These are phyloP conservation scores for Calyptommatus sinebrachiatus DNA, from an alignment of 2,113 vertebrate species.

Conservation along the genomic window DNA sequence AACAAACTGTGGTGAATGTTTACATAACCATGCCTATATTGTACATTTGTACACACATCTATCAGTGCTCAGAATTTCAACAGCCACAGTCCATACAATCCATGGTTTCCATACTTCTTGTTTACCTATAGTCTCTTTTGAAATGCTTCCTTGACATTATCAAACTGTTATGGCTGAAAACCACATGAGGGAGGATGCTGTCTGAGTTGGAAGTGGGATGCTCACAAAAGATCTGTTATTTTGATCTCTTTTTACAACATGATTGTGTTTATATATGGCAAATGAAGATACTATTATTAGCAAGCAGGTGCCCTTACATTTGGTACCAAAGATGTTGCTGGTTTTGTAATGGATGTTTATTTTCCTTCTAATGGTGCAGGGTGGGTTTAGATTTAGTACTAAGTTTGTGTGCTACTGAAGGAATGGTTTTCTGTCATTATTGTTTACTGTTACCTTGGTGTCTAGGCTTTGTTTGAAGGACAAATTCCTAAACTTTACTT, in stretches of 20 bases:
- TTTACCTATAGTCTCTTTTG: too few species aligned
- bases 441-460: constrained; percentile 26
- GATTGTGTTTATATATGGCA: constrained; percentile 38
- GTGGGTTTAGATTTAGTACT: constrained; percentile 47
- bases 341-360: constrained; percentile 51
- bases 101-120: too few species aligned
- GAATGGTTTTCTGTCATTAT: constrained; percentile 36
- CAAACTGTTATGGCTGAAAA: too few species aligned
- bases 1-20: too few species aligned
- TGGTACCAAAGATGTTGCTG: constrained; percentile 79
- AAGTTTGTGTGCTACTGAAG: constrained; percentile 59
- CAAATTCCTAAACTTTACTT: constrained; percentile 37
- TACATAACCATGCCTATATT: too few species aligned
- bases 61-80: too few species aligned
- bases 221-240: constrained; percentile 7
- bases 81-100: too few species aligned
- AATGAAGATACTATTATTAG: constrained; percentile 48
- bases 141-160: too few species aligned
- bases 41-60: too few species aligned
- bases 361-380: constrained; percentile 52
- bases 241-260: constrained; percentile 44
- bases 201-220: constrained; percentile 18
- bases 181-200: not conserved
- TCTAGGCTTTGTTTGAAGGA: constrained; percentile 46
- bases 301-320: constrained; percentile 66